These are phyloP conservation scores for Zaprionus capensis DNA, from an alignment of 1,140 invertebrate genomes.

Conservation along the genomic window DNA sequence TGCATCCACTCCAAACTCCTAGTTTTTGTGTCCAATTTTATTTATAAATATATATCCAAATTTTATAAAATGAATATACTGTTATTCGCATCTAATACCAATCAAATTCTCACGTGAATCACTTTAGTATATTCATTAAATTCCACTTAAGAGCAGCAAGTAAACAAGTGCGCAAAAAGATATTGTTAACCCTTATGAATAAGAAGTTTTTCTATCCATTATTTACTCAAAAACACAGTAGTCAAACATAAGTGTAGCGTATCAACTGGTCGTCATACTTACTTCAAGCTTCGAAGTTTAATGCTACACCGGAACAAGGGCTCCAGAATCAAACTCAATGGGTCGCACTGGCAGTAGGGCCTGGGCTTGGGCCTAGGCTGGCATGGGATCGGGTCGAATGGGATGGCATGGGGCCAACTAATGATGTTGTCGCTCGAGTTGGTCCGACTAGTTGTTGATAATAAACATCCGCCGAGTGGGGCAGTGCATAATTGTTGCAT, in stretches of 20 bases:
- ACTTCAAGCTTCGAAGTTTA: background rate
- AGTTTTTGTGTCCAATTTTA: too few species aligned
- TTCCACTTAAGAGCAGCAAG: too few species aligned
- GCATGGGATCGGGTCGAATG: background rate
- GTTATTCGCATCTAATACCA: too few species aligned
- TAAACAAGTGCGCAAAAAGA: too few species aligned
- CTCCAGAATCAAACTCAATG: conserved; percentile 38
- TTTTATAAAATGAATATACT: too few species aligned
- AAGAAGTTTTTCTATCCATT: too few species aligned
- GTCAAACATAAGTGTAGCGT: background rate
- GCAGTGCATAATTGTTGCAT: conserved; percentile 62
- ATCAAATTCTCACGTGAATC: background rate
- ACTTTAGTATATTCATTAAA: too few species aligned
- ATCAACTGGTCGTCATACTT: background rate
- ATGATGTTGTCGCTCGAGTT: conserved; percentile 61
- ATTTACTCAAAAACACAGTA: too few species aligned
- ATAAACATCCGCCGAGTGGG: conserved; percentile 64
- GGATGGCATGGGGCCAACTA: conserved; percentile 38
- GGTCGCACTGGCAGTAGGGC: conserved; percentile 8
- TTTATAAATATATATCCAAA: too few species aligned
- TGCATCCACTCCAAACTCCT: too few species aligned
- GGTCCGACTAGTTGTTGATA: conserved; percentile 50
- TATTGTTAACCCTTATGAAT: too few species aligned
- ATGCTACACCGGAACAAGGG: conserved; percentile 23
- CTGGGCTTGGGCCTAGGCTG: background rate